These are phyloP conservation scores for Enteromius paludinosus DNA, from an alignment of 2,797 vertebrate genomes.

Conservation along the genomic window DNA sequence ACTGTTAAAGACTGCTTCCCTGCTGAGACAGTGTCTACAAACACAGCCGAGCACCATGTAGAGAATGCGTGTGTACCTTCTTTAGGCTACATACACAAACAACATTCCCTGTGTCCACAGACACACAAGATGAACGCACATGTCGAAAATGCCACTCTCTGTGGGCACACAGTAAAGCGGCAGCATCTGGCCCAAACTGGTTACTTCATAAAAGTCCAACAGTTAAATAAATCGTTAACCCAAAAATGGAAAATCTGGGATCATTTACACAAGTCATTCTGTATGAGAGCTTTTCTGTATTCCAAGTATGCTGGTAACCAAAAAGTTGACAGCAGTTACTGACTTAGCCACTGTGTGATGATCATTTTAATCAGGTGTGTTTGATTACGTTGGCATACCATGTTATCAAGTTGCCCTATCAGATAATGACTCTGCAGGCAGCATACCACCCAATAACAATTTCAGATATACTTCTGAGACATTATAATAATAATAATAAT, in stretches of 20 bases:
- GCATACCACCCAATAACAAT: too few relatives aligned
- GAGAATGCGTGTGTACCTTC: conserved; percentile 10
- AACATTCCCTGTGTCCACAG: conserved; percentile 1
- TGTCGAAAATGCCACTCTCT: conserved; percentile 5
- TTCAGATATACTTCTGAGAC: too few relatives aligned
- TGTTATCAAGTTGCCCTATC: not conserved
- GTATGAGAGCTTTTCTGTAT: not conserved
- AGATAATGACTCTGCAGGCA: not conserved
- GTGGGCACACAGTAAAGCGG: not conserved
- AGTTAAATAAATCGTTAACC: not conserved
- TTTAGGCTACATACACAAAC: conserved; percentile 8
- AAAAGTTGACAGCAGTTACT: not conserved
- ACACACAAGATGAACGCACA: not conserved
- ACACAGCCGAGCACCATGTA: not conserved
- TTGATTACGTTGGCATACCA: not conserved
- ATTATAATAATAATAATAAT: too few relatives aligned
- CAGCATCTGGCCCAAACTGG: not conserved
- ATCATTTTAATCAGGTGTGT: not conserved
- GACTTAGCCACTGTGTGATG: not conserved
- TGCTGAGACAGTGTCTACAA: conserved; percentile 26
- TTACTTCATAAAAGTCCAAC: not conserved
- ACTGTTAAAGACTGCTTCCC: conserved; percentile 32
- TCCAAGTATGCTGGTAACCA: not conserved
- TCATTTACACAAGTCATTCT: not conserved
- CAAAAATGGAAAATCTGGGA: not conserved